Evolutionary conservation across 1,140 invertebrate genomes (phyloP), one percentile per base, ranked within the genome.

Genomic region (Lordiphosa clarofinis): DNA sequence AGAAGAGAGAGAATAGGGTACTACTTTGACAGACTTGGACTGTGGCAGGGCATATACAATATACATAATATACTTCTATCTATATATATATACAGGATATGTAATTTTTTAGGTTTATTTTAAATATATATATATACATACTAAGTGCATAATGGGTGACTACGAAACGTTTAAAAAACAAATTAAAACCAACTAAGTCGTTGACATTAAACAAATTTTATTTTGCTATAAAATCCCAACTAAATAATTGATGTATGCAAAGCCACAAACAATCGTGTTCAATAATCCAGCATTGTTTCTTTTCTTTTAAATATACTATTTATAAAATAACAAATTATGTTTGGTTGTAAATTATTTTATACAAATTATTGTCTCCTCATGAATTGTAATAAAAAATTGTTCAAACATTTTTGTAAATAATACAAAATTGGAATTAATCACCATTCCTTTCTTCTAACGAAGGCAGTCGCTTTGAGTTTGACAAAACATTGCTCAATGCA

Each of bases 41-140:
- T 64, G 72, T 76, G 73, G 73, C 73, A 84, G 79, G 79, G 79
- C 79, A 67, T 86, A 86, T 79, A 79, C 69, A 86, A 73, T 74
- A 78, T 56, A 66, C 58, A 48, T 81, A 63, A 54, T 75, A 56
- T 59, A 50, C 21, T 31, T 8, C 19, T 28, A 46, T 24, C 21
- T 46, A 55, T 19, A 15, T 67, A 59, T 43, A 63, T 61, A 71
- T 62, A 72, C 44, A 68, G 55, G 31, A 31, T 12, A 57, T 40
- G 12, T 49, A 50, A 40, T 44, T 43, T 28, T 46, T 33, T 33
- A 46, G 11, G 31, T 9, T 46, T 46, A 46, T 46, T 46, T 12
- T 46, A 31, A 31, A 31, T 31, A 31, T 31, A 31, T 31, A 28
- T 28, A 31, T 31, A 31, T 31, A 31, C 28, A 31, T 31, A 31